Evolutionary conservation across 23 tunicate genomes (phyloP), one percentile per base, ranked within the genome.

Genomic region (Clavelina lepadiformis): DNA sequence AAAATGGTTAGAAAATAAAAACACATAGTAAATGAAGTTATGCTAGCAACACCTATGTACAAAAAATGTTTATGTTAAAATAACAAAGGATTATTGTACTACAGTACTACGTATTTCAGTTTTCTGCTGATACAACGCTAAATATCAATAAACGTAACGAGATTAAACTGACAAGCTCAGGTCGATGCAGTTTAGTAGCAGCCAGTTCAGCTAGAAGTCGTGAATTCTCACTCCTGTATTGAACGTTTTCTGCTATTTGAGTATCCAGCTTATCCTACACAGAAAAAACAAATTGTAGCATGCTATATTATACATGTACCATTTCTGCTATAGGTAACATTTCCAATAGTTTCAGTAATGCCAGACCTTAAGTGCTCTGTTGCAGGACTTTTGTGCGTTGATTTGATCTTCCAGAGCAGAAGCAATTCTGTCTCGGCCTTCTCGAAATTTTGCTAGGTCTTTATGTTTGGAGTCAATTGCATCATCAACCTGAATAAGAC

Each of bases 161-260:
- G n/a, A n/a, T n/a, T n/a, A n/a, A n/a, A n/a, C n/a, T n/a, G n/a
- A n/a, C n/a, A n/a, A n/a, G n/a, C n/a, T n/a, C n/a, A n/a, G n/a
- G n/a, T n/a, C n/a, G n/a, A n/a, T n/a, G n/a, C n/a, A n/a, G 51
- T 31, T 1, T 29, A 28, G 25, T 28, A 33, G 27, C 35, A 19
- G 51, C 33, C 27, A 78, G 29, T 46, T 82, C 70, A 7, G 91
- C 91, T 58, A 38, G n/a, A 30, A 60, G 61, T 13, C 31, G 49
- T 0, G 78, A 71, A 49, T 84, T 75, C 54, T 71, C 65, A 44
- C 93, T 84, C 63, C 78, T 72, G 45, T 76, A 68, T 28, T 76
- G 75, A 3, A 76, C 93, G 35, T 68, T 69, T n/a, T 49, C 67
- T 33, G 36, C 59, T 41, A 76, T 76, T 53, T 84, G 93, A 19